Evolutionary conservation across 2,797 vertebrate species (phyloP).

Genomic region (Lacerta agilis): DNA sequence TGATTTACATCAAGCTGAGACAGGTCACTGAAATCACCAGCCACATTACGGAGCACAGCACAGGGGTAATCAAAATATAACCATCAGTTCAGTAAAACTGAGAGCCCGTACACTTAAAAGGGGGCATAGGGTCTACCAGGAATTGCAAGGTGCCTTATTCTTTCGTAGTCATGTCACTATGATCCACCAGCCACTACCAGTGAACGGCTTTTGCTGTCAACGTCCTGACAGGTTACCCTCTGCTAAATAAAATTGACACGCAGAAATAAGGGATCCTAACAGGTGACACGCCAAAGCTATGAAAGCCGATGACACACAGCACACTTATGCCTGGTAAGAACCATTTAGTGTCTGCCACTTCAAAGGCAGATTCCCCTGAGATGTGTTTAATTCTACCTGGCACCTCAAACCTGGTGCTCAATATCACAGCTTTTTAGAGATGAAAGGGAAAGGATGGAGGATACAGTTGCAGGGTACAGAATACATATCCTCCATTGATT

Average conservation of each 20-base stretch:
- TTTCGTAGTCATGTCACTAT: slow-evolving; percentile 40
- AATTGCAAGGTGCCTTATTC: slow-evolving; percentile 52
- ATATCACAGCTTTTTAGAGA: slow-evolving; percentile 53
- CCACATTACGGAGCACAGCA: slow-evolving; percentile 4
- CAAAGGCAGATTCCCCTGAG: slow-evolving; percentile 69
- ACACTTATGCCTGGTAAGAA: slow-evolving; percentile 64
- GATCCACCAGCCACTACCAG: slow-evolving; percentile 47
- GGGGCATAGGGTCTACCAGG: slow-evolving; percentile 27
- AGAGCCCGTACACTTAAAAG: slow-evolving; percentile 29
- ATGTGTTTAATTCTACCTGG: slow-evolving; percentile 73
- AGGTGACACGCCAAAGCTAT: slow-evolving; percentile 54
- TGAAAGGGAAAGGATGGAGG: slow-evolving; percentile 55
- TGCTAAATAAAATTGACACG: slow-evolving; percentile 47
- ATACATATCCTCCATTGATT: neutral
- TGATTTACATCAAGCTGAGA: neutral
- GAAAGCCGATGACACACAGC: slow-evolving; percentile 59
- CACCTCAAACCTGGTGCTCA: slow-evolving; percentile 63
- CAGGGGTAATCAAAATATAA: slow-evolving; percentile 30
- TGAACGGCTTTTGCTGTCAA: slow-evolving; percentile 44
- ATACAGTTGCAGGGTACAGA: slow-evolving; percentile 49
- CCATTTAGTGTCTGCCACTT: slow-evolving; percentile 67
- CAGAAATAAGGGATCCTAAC: slow-evolving; percentile 57
- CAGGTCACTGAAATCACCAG: slow-evolving; percentile 5
- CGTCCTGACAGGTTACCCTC: slow-evolving; percentile 58
- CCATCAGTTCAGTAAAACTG: slow-evolving; percentile 28